Conservation (phyloP, 2,888 invertebrate species). For the Heteropelma amictum region DNA sequence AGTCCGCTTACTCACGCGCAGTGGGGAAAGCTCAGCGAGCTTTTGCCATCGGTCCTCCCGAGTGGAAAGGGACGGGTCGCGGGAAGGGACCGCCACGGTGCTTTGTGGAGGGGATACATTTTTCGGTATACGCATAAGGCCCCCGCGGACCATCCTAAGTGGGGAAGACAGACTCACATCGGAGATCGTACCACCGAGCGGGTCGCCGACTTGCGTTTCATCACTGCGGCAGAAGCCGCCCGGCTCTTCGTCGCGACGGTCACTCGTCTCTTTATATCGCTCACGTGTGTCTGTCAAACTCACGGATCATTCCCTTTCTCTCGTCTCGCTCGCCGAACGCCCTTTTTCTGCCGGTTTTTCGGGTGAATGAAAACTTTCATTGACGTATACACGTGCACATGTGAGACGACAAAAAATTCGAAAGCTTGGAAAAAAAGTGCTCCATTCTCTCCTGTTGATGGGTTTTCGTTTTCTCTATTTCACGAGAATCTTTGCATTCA, state of each 20-base stretch:
- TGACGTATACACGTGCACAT: no score
- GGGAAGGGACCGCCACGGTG: slow-evolving; percentile 53
- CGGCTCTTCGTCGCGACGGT: slow-evolving; percentile 45
- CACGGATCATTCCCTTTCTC: not conserved
- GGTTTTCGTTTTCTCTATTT: no score
- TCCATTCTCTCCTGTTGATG: no score
- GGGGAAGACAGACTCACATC: slow-evolving; percentile 26
- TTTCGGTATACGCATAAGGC: slow-evolving; percentile 19
- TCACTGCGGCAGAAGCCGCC: slow-evolving; percentile 31
- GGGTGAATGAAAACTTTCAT: no score
- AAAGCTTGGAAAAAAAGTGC: no score
- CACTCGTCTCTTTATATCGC: not conserved
- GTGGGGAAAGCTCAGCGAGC: slow-evolving; percentile 48
- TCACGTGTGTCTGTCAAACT: not conserved
- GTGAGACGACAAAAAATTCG: no score
- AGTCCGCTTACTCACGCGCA: slow-evolving; percentile 3
- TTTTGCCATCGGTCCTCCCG: slow-evolving; percentile 6
- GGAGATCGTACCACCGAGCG: not conserved
- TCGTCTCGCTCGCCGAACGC: not conserved
- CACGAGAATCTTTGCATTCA: no score
- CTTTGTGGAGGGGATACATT: not conserved
- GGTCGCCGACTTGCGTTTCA: slow-evolving; percentile 4
- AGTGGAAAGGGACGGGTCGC: slow-evolving; percentile 23
- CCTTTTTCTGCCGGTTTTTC: not conserved
- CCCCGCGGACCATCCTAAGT: slow-evolving; percentile 19